A percentile compares a stretch with the other conserved stretches of the same genome.
Evolutionary conservation across 2,797 vertebrate genomes (phyloP).

Genomic region (Fringilla coelebs): DNA sequence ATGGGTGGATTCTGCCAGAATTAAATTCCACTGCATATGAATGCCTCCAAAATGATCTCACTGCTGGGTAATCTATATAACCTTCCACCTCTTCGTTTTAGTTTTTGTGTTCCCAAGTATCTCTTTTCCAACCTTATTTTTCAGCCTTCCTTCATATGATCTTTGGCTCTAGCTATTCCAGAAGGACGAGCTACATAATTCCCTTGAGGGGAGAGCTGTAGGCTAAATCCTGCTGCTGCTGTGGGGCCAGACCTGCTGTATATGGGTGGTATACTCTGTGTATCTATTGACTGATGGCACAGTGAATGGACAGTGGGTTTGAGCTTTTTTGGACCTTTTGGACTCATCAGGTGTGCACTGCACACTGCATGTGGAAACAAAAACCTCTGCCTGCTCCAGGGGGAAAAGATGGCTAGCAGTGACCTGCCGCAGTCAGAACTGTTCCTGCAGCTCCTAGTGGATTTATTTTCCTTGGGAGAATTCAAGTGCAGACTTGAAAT

Average conservation of each 20-base stretch:
- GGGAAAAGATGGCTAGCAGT: not conserved
- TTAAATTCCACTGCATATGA: slow-evolving; percentile 6
- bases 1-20: not conserved
- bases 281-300: not conserved
- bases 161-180: not conserved
- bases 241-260: not conserved
- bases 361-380: not conserved
- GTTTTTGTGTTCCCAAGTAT: not conserved
- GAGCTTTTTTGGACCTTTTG: not conserved
- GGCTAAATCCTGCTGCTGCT: not conserved
- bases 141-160: not conserved
- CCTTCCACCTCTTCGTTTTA: not conserved
- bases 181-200: not conserved
- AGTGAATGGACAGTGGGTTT: not conserved
- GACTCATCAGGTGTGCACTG: not conserved
- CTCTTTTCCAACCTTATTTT: not conserved
- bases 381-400: not conserved
- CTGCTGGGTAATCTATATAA: not conserved
- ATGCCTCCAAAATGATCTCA: not conserved
- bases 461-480: slow-evolving; percentile 14
- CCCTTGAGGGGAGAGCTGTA: not conserved
- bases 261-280: not conserved
- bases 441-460: not conserved
- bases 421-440: slow-evolving; percentile 3
- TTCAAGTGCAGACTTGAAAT: slow-evolving; percentile 36